Evolutionary conservation across 2,888 invertebrate species (phyloP), one percentile per base, ranked within the genome.

Genomic region (Blastobasis lacticolella): DNA sequence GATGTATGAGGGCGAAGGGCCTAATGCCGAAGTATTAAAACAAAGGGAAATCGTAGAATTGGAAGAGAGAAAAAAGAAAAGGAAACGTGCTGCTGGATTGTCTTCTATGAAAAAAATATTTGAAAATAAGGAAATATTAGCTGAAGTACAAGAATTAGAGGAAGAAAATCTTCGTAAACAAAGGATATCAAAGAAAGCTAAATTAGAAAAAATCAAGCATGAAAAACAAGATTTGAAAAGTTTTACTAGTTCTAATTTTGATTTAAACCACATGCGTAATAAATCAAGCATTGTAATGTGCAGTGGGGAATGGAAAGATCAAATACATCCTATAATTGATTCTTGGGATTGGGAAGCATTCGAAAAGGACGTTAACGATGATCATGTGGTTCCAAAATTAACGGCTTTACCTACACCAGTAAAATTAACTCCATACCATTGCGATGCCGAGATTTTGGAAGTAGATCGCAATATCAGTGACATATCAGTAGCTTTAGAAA

Each of bases 71-170:
- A 90, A 88, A 60, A 87, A 88, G 55, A 91, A 90, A 61, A 86
- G 91, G 48, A 92, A 92, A 69, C 84, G 91, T 51, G 89, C 91
- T n/a, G 90, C 91, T 61, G 90, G 92, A 48, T 70, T 94, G 36
- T 92, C 90, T 48, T 89, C 90, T 49, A 90, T 91, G 75, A 91
- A 91, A 60, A 92, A 92, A 81, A 92, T 94, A 63, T 94, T 94
- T 74, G 94, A 94, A 79, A 93, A 92, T 50, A 94, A 94, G 74
- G 94, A 94, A 71, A 90, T 87, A 59, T 84, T 91, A 42, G 93
- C 92, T 3, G 93, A 93, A 66, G 89, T 89, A 10, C 78, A 88
- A 64, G 89, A 90, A 57, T 69, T 89, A 54, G 91, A 92, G 69
- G 91, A 91, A 73, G 78, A 88, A 61, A 88, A 85, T 62, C 73